These are phyloP conservation scores for Platyrinchus mystaceus DNA, from an alignment of 2,797 vertebrate species.

Conservation along the genomic window DNA sequence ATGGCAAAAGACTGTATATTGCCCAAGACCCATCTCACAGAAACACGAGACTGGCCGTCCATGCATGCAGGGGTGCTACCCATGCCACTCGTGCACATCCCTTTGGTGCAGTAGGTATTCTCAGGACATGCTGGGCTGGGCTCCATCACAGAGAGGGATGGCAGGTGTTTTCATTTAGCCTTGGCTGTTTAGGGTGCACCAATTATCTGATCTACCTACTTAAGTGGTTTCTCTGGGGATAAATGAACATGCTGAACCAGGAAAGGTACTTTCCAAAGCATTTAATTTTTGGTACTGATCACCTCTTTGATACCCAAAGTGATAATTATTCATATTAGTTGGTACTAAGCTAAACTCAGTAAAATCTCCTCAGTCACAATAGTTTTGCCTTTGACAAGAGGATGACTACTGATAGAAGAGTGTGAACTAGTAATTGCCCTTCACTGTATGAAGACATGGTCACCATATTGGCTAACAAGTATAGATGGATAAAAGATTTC, in stretches of 20 bases:
- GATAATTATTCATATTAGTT: not conserved
- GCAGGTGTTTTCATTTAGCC: not conserved
- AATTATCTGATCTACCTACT: not conserved
- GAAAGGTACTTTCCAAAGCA: not conserved
- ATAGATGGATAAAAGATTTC: not conserved
- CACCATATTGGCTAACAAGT: not conserved
- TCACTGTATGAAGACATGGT: not conserved
- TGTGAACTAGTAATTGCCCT: not conserved
- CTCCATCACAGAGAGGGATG: not conserved
- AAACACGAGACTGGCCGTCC: not conserved
- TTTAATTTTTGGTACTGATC: not conserved
- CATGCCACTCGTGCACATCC: not conserved
- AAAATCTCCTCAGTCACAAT: rapidly evolving
- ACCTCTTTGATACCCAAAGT: not conserved
- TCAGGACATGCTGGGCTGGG: not conserved
- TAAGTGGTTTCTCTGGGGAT: not conserved
- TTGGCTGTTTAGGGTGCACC: not conserved
- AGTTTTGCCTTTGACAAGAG: not conserved
- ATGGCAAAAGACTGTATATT: not conserved
- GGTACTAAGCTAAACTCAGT: not conserved
- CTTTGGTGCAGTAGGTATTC: not conserved
- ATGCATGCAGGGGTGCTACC: not conserved
- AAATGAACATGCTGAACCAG: not conserved
- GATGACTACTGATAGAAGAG: not conserved
- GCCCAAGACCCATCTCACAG: not conserved